Conservation (phyloP, 2,888 invertebrate genomes). For the Drosophila fungiperda region DNA sequence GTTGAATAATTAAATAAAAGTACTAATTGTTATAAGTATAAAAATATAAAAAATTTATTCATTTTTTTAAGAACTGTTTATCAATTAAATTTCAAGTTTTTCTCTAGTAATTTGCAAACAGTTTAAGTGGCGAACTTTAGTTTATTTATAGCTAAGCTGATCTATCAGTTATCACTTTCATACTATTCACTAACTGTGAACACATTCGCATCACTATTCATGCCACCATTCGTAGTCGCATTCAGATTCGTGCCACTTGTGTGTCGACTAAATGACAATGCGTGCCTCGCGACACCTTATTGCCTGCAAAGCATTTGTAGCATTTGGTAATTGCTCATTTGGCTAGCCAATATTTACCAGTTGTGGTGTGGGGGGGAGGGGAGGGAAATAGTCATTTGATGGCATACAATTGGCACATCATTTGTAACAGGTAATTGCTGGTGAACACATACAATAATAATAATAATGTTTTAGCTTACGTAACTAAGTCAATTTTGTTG, state of each 20-base stretch:
- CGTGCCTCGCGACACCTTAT: constrained; percentile 72
- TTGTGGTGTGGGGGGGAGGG: neutral
- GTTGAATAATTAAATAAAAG: neutral
- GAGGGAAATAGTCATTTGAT: constrained; percentile 36
- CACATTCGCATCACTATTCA: constrained; percentile 20
- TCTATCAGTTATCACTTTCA: neutral
- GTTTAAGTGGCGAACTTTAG: neutral
- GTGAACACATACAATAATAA: constrained; percentile 2
- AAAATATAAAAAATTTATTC: too few relatives aligned
- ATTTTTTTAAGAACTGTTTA: neutral
- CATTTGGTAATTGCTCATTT: constrained; percentile 65
- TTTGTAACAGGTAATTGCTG: constrained; percentile 60
- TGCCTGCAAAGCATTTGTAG: constrained; percentile 55
- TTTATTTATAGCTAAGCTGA: too few relatives aligned
- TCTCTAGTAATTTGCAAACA: neutral
- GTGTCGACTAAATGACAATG: constrained; percentile 64
- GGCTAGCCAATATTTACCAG: constrained; percentile 13
- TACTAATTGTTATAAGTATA: neutral
- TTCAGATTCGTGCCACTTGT: constrained; percentile 32
- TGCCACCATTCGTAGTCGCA: constrained; percentile 3
- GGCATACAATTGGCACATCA: constrained; percentile 69
- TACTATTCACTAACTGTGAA: neutral
- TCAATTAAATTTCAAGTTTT: neutral
- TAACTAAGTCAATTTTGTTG: constrained; percentile 30
- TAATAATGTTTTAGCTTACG: constrained; percentile 36